phyloP scores from a whole-genome alignment of 1,140 invertebrate species.

The Melanaphis sacchari region DNA sequence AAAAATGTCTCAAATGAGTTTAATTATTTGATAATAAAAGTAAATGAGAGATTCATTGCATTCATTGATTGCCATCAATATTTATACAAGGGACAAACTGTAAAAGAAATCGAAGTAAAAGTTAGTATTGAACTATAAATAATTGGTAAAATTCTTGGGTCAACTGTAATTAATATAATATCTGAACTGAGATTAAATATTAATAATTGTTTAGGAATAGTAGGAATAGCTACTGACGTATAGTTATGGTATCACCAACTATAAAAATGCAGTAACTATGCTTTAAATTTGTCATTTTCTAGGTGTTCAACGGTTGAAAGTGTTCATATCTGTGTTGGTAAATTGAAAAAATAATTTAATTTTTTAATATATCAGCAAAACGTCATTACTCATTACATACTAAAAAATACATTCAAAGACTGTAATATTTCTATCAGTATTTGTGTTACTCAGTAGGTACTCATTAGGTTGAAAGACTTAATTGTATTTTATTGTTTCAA shows the following conservation, averaged over 20 bases:
- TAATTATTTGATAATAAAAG: not conserved
- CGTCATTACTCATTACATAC: too few relatives aligned
- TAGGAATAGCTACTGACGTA: not conserved
- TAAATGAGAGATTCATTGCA: not conserved
- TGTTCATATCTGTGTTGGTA: too few relatives aligned
- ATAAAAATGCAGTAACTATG: too few relatives aligned
- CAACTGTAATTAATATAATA: not conserved
- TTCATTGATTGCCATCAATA: not conserved
- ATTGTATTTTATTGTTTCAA: too few relatives aligned
- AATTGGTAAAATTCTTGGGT: not conserved
- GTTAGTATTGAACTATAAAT: not conserved
- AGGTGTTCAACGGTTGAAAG: too few relatives aligned
- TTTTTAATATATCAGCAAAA: too few relatives aligned
- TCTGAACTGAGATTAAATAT: not conserved
- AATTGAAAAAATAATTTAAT: too few relatives aligned
- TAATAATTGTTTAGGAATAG: not conserved
- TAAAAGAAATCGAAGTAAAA: not conserved
- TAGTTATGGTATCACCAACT: not conserved
- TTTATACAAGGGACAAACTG: not conserved
- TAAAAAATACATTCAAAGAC: too few relatives aligned
- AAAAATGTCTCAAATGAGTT: not conserved
- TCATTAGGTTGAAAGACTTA: too few relatives aligned
- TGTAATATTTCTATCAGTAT: too few relatives aligned
- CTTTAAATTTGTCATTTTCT: too few relatives aligned
- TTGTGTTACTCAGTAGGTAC: too few relatives aligned